These are phyloP conservation scores for Drosophila mettleri DNA, from an alignment of 2,888 invertebrate species.

Conservation along the genomic window DNA sequence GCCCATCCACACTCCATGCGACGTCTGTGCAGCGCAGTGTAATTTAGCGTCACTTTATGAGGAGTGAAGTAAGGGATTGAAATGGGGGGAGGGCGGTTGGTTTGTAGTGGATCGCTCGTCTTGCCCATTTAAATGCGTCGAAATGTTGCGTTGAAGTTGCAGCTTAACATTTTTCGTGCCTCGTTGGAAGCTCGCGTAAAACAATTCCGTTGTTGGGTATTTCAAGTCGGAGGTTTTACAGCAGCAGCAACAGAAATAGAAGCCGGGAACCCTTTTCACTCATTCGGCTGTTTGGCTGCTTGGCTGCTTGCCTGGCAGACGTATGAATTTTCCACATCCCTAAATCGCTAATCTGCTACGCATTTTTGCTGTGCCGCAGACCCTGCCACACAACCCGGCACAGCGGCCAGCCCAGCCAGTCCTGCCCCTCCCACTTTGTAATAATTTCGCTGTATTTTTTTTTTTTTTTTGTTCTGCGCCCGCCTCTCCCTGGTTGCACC, in stretches of 20 bases:
- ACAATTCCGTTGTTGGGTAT: constrained; percentile 40
- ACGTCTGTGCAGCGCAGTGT: constrained; percentile 37
- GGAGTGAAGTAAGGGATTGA: not conserved
- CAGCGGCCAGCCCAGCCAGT: constrained; percentile 12
- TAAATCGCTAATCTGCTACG: constrained; percentile 82
- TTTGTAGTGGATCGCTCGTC: not conserved
- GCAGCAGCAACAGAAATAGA: not conserved
- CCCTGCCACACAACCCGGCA: constrained; percentile 19
- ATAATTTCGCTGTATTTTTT: constrained; percentile 65
- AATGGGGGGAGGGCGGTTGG: not conserved
- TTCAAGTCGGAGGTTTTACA: constrained; percentile 6
- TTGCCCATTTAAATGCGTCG: constrained; percentile 47
- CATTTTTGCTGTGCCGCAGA: constrained; percentile 67
- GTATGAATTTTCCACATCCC: constrained; percentile 81
- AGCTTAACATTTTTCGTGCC: constrained; percentile 58
- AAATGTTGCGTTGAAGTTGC: constrained; percentile 52
- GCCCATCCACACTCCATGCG: not conserved
- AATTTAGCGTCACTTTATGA: constrained; percentile 34
- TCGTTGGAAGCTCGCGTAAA: constrained; percentile 45
- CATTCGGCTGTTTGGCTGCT: constrained; percentile 8
- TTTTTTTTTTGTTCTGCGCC: no score
- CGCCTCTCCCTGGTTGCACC: constrained; percentile 53
- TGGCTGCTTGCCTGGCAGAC: constrained; percentile 58
- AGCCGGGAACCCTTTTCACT: constrained; percentile 50
- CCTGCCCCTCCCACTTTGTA: constrained; percentile 49